phyloP scores from a whole-genome alignment of 2,113 vertebrate species.

The Junco hyemalis region DNA sequence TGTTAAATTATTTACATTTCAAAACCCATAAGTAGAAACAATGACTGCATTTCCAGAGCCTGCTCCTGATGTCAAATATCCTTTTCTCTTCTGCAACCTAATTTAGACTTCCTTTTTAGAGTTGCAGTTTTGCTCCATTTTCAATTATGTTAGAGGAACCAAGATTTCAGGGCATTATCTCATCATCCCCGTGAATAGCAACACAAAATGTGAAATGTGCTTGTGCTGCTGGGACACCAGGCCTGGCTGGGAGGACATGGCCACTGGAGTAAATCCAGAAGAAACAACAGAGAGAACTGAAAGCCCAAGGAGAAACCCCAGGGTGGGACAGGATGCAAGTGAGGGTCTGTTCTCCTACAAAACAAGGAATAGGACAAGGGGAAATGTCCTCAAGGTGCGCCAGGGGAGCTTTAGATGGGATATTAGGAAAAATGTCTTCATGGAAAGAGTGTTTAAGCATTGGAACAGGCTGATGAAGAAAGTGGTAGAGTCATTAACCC shows the following conservation, averaged over 20 bases:
- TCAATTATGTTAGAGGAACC: conserved; percentile 32
- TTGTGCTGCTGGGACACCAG: background rate
- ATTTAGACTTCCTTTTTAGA: conserved; percentile 61
- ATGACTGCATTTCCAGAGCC: conserved; percentile 58
- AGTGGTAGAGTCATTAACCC: background rate
- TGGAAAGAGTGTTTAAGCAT: background rate
- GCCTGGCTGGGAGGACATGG: background rate
- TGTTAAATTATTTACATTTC: conserved; percentile 78
- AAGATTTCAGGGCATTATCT: conserved; percentile 45
- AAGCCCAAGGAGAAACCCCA: background rate
- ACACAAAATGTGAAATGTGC: background rate
- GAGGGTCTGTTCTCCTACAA: background rate
- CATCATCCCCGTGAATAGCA: conserved; percentile 23
- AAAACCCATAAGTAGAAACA: conserved; percentile 65
- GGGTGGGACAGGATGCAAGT: background rate
- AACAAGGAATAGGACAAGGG: background rate
- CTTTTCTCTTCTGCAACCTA: conserved; percentile 62
- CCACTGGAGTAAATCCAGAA: background rate
- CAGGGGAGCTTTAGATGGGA: background rate
- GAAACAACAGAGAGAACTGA: background rate
- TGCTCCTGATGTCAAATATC: conserved; percentile 60
- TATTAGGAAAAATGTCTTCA: background rate
- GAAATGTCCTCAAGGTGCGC: background rate
- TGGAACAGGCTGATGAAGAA: background rate
- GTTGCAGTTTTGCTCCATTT: conserved; percentile 32